Evolutionary conservation across 2,888 invertebrate species (phyloP), one percentile per base, ranked within the genome.

Genomic region (Timema podura): DNA sequence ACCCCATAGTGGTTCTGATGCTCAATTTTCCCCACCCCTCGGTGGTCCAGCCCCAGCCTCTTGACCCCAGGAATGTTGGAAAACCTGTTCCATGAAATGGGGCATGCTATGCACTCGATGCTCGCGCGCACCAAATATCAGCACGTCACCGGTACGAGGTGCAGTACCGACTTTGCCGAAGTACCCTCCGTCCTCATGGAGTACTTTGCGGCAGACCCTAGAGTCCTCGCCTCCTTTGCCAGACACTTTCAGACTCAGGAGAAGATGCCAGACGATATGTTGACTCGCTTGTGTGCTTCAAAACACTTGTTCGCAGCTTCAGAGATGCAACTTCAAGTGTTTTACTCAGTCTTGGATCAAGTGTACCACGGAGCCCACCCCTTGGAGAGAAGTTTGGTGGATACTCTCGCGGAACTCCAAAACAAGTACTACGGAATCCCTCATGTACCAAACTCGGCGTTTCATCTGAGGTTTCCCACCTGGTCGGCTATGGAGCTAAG

Each of bases 61-160:
- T 84, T 99, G 69, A 87, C 89, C 45, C 92, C 94, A 0, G 87
- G 89, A 16, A 91, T 93, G 78, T 91, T 98, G 9, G 98, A 98
- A 82, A 99, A 98, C 83, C 85, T 99, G 74, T 98, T 98, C 82
- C 99, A 99, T 81, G 98, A 99, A 85, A 91, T 96, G 91, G 99
- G 99, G 0, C 99, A 99, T 84, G 99, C 98, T 15, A 90, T 98
- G 87, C 99, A 99, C 83, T 97, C 98, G 16, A 98, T 99, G 96
- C 83, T 99, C 75, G 99, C 95, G 3, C 87, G 97, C 73, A 97
- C 98, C 0, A 87, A 88, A 72, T 95, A 97, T 83, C 99, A 99
- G 82, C 98, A 99, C 83, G 96, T 98, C 64, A 92, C 97, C 5
- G 98, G 98, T 72, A 99, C 99, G 0, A 86, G 99, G 70, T 98